Evolutionary conservation across 1,140 invertebrate species (phyloP), one percentile per base, ranked within the genome.

Genomic region (Diuraphis noxia): DNA sequence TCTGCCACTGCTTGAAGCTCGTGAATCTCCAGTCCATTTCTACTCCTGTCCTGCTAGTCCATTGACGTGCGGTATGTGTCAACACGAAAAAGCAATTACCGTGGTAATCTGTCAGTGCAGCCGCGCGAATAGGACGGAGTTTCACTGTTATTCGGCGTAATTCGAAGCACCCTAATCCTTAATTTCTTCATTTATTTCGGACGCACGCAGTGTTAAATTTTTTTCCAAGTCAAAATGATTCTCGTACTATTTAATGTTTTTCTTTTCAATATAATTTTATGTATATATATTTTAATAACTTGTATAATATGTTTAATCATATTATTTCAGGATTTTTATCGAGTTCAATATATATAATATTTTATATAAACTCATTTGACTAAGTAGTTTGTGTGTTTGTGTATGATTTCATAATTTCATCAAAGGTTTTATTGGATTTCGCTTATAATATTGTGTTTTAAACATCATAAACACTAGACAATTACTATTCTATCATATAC

Each of bases 21-120:
- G 85, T 56, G 41, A 36, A 85, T 85, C 36, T 63, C 36, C 34
- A 88, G 36, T 88, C 38, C 49, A 46, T 85, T 85, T 63, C 21
- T 40, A 77, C 63, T 79, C 21, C 1, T 41, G 46, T 34, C n/a
- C 38, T 5, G 25, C n/a, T 30, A 43, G 36, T 52, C 43, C 34
- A 23, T 40, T 82, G 43, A 81, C 34, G 43, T 82, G 77, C 19
- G 77, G 56, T 91, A n/a, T 40, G 77, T 81, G 72, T 81, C 77
- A 91, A 91, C 77, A 91, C 77, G 89, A 40, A 91, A 91, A 91
- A 82, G 43, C 89, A 91, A 91, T 91, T 91, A 91, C 23, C 34
- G 43, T 30, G 6, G 77, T 91, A 49, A 91, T 91, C 89, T 52
- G 89, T 91, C 72, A 81, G 43, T 46, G 23, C 40, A 82, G 38